phyloP scores from a whole-genome alignment of 64 coral and sea anemone species.

The Astreopora myriophthalma region DNA sequence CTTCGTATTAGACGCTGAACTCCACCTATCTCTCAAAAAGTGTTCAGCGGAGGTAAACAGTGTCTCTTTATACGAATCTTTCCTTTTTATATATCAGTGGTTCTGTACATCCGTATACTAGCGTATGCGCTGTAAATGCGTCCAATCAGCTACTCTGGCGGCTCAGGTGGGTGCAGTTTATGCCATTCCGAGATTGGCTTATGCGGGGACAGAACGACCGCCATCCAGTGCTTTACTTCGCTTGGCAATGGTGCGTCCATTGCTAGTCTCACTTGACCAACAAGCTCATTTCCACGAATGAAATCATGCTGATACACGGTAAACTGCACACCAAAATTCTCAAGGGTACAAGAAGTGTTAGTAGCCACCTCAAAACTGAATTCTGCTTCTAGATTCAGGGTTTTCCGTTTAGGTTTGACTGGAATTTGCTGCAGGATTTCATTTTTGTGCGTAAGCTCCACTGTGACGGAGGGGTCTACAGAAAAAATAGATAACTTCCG shows the following conservation, averaged over 20 bases:
- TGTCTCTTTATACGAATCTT: no score
- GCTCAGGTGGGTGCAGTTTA: conserved; percentile 62
- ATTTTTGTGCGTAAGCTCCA: conserved; percentile 71
- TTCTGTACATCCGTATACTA: neutral
- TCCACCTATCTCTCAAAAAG: no score
- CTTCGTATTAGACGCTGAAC: no score
- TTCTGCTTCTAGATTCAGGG: conserved; percentile 16
- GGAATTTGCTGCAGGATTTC: conserved; percentile 57
- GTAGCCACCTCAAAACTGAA: conserved; percentile 80
- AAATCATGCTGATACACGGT: conserved; percentile 62
- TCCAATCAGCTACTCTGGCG: neutral
- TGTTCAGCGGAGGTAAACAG: no score
- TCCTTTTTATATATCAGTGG: no score
- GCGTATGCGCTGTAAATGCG: neutral
- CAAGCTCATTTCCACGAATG: conserved; percentile 63
- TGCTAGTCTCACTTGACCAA: conserved; percentile 76
- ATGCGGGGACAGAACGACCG: conserved; percentile 70
- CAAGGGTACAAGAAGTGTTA: conserved; percentile 68
- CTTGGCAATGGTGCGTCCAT: conserved; percentile 60
- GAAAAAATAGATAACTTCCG: neutral
- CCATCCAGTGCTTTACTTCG: conserved; percentile 81
- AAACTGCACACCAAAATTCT: conserved; percentile 75
- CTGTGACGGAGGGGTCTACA: conserved; percentile 67
- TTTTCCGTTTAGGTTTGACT: conserved; percentile 42
- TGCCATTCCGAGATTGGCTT: conserved; percentile 68